Evolutionary conservation across 1,140 invertebrate species (phyloP).

Genomic region (Drosophila ficusphila): DNA sequence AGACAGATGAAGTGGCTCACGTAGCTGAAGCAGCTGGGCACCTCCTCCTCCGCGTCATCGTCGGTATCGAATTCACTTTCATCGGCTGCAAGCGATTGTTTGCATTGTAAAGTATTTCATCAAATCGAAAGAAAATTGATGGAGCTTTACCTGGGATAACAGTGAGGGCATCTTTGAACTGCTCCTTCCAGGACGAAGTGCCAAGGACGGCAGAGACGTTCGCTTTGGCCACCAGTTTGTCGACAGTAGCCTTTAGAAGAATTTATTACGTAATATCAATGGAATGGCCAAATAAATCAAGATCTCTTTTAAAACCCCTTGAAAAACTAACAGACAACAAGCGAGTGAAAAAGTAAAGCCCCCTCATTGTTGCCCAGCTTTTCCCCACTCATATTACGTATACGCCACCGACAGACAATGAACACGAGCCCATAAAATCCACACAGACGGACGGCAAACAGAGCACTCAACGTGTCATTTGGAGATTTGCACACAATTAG

Average conservation of each 20-base stretch:
- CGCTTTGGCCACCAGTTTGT: conserved; percentile 98
- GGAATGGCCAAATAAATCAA: no score
- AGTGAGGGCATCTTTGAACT: conserved; percentile 97
- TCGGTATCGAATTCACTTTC: conserved; percentile 66
- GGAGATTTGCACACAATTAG: conserved; percentile 70
- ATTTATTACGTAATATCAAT: no score
- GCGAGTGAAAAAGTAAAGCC: neutral
- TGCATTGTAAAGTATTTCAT: neutral
- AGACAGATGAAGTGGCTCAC: conserved; percentile 97
- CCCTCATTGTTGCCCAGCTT: conserved; percentile 2
- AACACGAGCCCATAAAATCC: conserved; percentile 16
- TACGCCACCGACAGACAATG: conserved; percentile 39
- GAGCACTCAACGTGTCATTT: conserved; percentile 53
- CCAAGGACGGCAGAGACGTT: conserved; percentile 97
- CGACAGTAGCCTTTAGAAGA: conserved; percentile 96
- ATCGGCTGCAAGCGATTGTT: conserved; percentile 44
- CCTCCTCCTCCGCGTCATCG: conserved; percentile 84
- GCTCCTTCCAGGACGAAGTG: conserved; percentile 99
- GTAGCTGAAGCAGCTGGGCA: conserved; percentile 93
- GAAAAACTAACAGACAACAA: no score
- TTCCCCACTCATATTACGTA: conserved; percentile 32
- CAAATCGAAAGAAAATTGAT: neutral
- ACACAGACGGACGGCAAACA: conserved; percentile 31
- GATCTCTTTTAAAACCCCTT: neutral
- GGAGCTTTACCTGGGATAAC: conserved; percentile 92